phyloP scores from a whole-genome alignment of 2,888 invertebrate species.

The Aproaerema taeniolella region DNA sequence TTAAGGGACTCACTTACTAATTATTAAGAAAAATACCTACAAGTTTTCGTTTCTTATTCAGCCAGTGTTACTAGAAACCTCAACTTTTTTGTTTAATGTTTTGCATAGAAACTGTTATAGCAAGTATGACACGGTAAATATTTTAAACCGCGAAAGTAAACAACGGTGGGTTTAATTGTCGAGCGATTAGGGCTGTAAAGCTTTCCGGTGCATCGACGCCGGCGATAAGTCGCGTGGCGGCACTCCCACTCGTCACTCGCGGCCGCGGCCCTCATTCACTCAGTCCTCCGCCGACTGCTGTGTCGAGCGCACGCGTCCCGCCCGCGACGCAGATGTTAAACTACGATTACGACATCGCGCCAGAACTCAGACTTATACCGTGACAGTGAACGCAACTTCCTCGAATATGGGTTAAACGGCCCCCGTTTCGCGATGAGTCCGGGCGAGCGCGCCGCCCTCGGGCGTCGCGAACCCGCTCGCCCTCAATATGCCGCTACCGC shows the following conservation, averaged over 20 bases:
- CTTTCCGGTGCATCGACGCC: slow-evolving; percentile 68
- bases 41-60: too few relatives aligned
- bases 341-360: slow-evolving; percentile 72
- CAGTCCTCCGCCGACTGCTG: slow-evolving; percentile 66
- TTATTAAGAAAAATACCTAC: too few relatives aligned
- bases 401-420: slow-evolving; percentile 86
- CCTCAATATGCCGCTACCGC: slow-evolving; percentile 69
- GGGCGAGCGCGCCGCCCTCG: slow-evolving; percentile 74
- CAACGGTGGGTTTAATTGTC: slow-evolving; percentile 62
- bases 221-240: slow-evolving; percentile 58
- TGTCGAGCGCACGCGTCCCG: slow-evolving; percentile 61
- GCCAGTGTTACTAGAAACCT: too few relatives aligned
- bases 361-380: slow-evolving; percentile 61
- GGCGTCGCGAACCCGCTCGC: slow-evolving; percentile 74
- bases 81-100: too few relatives aligned
- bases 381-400: slow-evolving; percentile 64
- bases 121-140: slow-evolving; percentile 7
- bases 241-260: slow-evolving; percentile 61
- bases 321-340: slow-evolving; percentile 68
- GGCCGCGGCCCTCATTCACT: slow-evolving; percentile 67
- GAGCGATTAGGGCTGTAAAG: slow-evolving; percentile 68
- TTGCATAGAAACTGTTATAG: background rate
- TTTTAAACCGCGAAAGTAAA: slow-evolving; percentile 54
- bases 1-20: too few relatives aligned
- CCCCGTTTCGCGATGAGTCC: slow-evolving; percentile 63